Conservation (phyloP, 2,113 vertebrate species). For the Girardinichthys multiradiatus region DNA sequence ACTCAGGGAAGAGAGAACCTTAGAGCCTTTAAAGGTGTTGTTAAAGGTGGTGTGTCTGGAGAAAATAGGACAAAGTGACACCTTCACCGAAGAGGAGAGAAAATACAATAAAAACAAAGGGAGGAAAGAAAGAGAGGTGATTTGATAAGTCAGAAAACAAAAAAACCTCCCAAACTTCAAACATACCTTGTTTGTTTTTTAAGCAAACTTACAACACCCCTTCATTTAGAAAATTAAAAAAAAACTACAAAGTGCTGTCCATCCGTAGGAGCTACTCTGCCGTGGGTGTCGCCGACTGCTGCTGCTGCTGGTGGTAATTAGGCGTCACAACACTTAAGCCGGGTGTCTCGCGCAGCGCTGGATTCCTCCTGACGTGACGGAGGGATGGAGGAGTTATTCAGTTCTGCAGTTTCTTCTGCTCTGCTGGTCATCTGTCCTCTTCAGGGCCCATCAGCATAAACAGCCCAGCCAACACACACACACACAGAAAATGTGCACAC, state of each 20-base stretch:
- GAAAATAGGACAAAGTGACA: constrained; percentile 53
- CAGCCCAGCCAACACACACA: constrained; percentile 37
- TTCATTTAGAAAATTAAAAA: constrained; percentile 52
- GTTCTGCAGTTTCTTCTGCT: constrained; percentile 76
- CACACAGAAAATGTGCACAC: constrained; percentile 19
- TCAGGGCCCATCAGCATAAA: constrained; percentile 71
- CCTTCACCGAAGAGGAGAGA: constrained; percentile 5
- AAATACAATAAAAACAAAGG: constrained; percentile 34
- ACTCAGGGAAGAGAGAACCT: constrained; percentile 21
- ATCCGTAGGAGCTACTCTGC: constrained; percentile 56
- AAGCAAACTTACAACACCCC: constrained; percentile 35
- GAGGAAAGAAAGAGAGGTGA: constrained; percentile 33
- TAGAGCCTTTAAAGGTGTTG: constrained; percentile 29
- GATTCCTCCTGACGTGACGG: constrained; percentile 75
- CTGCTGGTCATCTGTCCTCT: constrained; percentile 77
- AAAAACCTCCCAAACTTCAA: constrained; percentile 52
- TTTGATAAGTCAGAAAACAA: constrained; percentile 59
- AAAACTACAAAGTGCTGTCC: constrained; percentile 71
- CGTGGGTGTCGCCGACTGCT: constrained; percentile 55
- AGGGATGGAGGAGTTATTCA: constrained; percentile 73
- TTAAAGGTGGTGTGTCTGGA: constrained; percentile 43
- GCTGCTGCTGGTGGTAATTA: constrained; percentile 78
- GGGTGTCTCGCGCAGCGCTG: constrained; percentile 54
- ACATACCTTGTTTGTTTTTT: constrained; percentile 54
- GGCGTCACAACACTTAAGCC: constrained; percentile 78